These are phyloP conservation scores for Triplophysa dalaica DNA, from an alignment of 2,113 vertebrate genomes.

Conservation along the genomic window DNA sequence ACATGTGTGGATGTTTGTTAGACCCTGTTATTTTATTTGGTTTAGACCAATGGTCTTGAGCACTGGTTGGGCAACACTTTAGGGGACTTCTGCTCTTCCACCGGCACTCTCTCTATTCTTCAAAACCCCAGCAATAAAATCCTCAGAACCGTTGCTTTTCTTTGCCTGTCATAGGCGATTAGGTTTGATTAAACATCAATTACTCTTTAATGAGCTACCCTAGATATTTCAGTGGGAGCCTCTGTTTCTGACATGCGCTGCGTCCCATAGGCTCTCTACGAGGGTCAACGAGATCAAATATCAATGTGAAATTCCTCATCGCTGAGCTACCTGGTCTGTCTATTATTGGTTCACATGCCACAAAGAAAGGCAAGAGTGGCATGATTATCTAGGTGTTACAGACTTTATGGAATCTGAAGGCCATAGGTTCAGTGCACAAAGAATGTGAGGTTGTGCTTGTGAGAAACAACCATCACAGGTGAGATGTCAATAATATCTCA, in stretches of 20 bases:
- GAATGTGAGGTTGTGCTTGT: background rate
- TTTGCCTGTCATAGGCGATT: slow-evolving; percentile 28
- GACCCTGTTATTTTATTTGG: background rate
- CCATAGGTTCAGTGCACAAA: slow-evolving; percentile 31
- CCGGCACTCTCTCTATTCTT: background rate
- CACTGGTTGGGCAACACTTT: background rate
- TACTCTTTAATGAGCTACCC: slow-evolving; percentile 36
- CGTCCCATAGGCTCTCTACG: slow-evolving; percentile 56
- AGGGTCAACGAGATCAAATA: slow-evolving; percentile 44
- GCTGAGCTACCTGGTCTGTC: slow-evolving; percentile 68
- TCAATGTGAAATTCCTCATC: slow-evolving; percentile 74
- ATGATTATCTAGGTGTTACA: slow-evolving; percentile 62
- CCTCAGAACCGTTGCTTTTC: slow-evolving; percentile 32
- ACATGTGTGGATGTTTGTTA: background rate
- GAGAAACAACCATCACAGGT: too few relatives aligned
- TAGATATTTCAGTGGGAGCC: slow-evolving; percentile 10
- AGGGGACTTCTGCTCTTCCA: slow-evolving; percentile 7
- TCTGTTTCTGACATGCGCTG: slow-evolving; percentile 55
- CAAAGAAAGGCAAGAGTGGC: slow-evolving; percentile 41
- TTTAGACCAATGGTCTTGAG: background rate
- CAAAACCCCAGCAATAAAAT: slow-evolving; percentile 21
- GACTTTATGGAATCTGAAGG: slow-evolving; percentile 49
- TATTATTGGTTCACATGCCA: slow-evolving; percentile 65
- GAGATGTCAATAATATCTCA: too few relatives aligned
- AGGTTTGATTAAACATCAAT: slow-evolving; percentile 47